Conservation (phyloP, 2,113 vertebrate species). For the Hiodon alosoides region DNA sequence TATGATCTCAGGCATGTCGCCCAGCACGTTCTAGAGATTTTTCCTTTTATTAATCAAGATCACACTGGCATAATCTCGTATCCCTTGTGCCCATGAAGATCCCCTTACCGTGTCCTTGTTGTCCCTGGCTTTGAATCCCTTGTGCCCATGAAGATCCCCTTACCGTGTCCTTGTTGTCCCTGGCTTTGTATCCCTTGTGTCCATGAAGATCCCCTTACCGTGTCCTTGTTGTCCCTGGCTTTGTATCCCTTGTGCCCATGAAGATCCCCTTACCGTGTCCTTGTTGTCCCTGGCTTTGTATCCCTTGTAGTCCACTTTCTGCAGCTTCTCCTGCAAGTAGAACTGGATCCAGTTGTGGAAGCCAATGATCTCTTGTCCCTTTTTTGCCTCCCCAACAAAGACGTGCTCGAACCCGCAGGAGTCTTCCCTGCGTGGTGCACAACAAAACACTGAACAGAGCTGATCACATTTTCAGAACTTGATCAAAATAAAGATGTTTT, state of each 20-base stretch:
- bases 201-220: constrained; percentile 55
- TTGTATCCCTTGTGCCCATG: constrained; percentile 26
- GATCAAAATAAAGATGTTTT: not conserved
- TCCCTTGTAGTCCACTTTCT: constrained; percentile 74
- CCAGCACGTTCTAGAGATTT: no score
- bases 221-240: constrained; percentile 58
- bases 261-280: constrained; percentile 52
- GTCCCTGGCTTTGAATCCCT: no score
- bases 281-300: constrained; percentile 65
- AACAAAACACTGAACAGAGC: not conserved
- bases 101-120: no score
- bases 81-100: no score
- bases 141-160: no score
- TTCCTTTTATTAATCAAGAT: no score
- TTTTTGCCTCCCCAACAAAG: constrained; percentile 77
- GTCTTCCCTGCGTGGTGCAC: constrained; percentile 55
- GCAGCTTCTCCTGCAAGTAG: constrained; percentile 75
- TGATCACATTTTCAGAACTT: not conserved
- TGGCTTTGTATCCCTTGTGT: constrained; percentile 74
- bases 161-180: constrained; percentile 63
- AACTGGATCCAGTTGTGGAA: constrained; percentile 86
- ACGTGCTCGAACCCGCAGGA: constrained; percentile 83
- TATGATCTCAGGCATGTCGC: no score
- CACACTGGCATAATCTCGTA: constrained; percentile 45
- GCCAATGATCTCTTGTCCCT: constrained; percentile 64